Percentiles rank a stretch among this genome's conserved stretches.
Conservation (phyloP, 2,888 invertebrate genomes). For the Hydrotaea diabolus region DNA sequence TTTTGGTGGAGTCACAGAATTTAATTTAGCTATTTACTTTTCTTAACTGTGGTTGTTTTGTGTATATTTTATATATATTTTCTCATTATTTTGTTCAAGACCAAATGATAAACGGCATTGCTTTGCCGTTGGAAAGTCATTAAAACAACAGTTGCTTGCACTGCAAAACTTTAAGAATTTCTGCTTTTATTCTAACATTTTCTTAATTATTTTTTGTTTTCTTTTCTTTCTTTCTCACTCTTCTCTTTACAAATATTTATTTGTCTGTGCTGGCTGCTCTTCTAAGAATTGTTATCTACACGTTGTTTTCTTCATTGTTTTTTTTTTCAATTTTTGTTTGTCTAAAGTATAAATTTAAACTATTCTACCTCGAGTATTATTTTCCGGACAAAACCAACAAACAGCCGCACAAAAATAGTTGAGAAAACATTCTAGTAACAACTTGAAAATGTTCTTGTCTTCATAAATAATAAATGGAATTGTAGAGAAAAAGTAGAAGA, state of each 20-base stretch:
- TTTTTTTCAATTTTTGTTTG: background rate
- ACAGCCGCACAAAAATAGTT: background rate
- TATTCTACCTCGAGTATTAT: background rate
- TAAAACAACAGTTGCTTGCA: conserved; percentile 5
- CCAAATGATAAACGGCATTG: background rate
- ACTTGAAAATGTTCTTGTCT: background rate
- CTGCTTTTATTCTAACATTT: conserved; percentile 18
- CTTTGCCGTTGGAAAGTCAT: conserved; percentile 1
- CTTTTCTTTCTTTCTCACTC: background rate
- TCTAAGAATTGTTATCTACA: conserved; percentile 51
- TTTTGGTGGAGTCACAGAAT: background rate
- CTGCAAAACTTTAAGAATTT: background rate
- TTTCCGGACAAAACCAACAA: conserved; percentile 10
- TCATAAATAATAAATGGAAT: conserved; percentile 8
- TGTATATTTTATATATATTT: background rate
- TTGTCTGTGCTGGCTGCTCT: background rate
- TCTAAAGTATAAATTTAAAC: conserved; percentile 8
- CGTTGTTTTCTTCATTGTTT: conserved; percentile 24
- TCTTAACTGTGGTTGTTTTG: background rate
- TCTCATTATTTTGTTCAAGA: conserved; percentile 19
- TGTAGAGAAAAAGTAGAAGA: background rate
- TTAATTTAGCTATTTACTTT: conserved; percentile 17
- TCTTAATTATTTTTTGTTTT: conserved; percentile 36
- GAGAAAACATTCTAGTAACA: background rate
- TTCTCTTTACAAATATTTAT: background rate